A percentile compares a stretch with the other conserved stretches of the same genome.
These are phyloP conservation scores for Habropoda laboriosa DNA, from an alignment of 1,140 invertebrate genomes.

Conservation along the genomic window DNA sequence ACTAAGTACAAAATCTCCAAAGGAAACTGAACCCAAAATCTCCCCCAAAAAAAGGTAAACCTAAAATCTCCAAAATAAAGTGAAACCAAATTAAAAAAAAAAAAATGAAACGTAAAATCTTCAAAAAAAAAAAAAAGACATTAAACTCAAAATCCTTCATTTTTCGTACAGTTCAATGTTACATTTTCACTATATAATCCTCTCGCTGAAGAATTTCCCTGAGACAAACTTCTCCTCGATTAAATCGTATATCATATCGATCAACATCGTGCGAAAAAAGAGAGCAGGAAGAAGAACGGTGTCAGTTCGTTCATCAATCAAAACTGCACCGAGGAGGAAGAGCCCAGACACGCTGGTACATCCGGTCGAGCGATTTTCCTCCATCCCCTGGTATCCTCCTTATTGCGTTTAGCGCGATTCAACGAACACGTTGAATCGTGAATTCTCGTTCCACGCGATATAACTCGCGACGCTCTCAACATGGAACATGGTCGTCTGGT, in stretches of 20 bases:
- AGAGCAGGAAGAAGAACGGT: not conserved
- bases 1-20: no score
- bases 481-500: constrained; percentile 16
- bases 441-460: not conserved
- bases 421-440: constrained; percentile 23
- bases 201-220: no score
- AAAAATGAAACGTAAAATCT: no score
- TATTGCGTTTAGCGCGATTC: not conserved
- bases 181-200: no score
- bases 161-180: no score
- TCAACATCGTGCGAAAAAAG: not conserved
- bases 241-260: not conserved
- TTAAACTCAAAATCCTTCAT: no score
- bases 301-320: not conserved
- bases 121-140: no score
- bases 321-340: not conserved
- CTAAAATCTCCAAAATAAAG: no score
- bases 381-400: not conserved
- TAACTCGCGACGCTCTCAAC: not conserved
- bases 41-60: no score
- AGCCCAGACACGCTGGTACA: not conserved
- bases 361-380: not conserved
- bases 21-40: no score
- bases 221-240: no score
- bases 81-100: no score